These are phyloP conservation scores for Tragulus kanchil DNA, from an alignment of 2,113 vertebrate species.

Conservation along the genomic window DNA sequence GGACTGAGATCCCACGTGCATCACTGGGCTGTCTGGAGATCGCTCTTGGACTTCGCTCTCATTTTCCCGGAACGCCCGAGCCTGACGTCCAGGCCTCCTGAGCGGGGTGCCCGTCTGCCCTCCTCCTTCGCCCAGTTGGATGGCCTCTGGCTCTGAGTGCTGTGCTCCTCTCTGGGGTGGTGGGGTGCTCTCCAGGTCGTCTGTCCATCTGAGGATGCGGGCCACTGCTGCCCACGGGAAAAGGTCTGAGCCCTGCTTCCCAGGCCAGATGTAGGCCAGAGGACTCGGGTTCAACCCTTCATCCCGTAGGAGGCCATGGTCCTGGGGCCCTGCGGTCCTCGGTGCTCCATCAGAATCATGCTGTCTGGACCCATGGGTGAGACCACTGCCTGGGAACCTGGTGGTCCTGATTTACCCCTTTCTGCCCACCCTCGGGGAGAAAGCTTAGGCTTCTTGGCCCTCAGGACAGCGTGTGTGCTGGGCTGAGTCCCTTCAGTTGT, in stretches of 20 bases:
- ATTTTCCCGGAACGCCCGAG: accelerated
- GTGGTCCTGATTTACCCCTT: background rate
- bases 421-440: background rate
- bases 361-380: background rate
- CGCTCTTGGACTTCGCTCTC: accelerated
- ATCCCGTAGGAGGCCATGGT: accelerated
- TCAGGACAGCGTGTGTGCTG: background rate
- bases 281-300: background rate
- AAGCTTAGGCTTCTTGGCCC: background rate
- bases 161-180: background rate
- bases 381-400: background rate
- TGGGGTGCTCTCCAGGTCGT: background rate
- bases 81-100: background rate
- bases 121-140: accelerated
- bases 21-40: background rate
- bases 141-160: background rate
- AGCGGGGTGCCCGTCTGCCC: accelerated
- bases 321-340: accelerated
- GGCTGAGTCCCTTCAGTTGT: too few species aligned
- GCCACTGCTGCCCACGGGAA: background rate
- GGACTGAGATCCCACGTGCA: background rate
- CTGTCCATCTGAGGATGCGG: background rate
- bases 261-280: background rate
- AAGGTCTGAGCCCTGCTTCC: too few species aligned
- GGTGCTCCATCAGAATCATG: background rate